Base-by-base conservation (phyloP, 2,888 invertebrate genomes). In the Hymenopus coronatus region DNA sequence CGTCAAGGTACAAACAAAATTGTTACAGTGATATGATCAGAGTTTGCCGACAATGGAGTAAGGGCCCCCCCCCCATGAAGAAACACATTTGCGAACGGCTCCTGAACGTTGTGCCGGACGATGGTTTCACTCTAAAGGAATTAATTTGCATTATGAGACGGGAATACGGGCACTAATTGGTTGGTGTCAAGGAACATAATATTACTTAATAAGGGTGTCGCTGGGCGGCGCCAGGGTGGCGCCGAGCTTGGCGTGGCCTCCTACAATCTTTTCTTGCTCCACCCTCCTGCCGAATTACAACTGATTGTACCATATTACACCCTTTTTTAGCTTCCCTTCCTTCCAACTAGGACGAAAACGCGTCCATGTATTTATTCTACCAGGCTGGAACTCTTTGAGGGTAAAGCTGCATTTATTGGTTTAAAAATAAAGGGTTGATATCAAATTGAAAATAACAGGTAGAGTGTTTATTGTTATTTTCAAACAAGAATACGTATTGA, bases 191-290 rank as follows among this genome's bases (percentile, higher is more conserved):
- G 28, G 81, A 86, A 86, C 86, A 86, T 86, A 70, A 70, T 70
- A 86, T 84, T 84, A 84, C 70, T 86, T 86, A 86, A 86, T 86
- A 86, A 86, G 86, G 86, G 86, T 86, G 86, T 86, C 86, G 86
- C 86, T 20, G 54, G 54, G 46, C 28, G 88, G 88, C 88, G 88
- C 84, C 88, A 28, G 54, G 8, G 40, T n/a, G 88, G 30, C 88
- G 88, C 88, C 84, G 15, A n/a, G 83, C 82, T 82, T 88, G 83
- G 88, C 88, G 88, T 88, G 88, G 84, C n/a, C 82, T n/a, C 7
- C 54, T 82, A 30, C 46, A 54, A 88, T 88, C 88, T 54, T 54
- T 83, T 28, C 54, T 84, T 33, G 25, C 84, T 30, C 83, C 33
- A 25, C 15, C 84, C 20, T 40, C 84, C 30, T 12, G 40, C 46